Evolutionary conservation across 2,113 vertebrate genomes (phyloP), one percentile per base, ranked within the genome.

Genomic region (Tichodroma muraria): DNA sequence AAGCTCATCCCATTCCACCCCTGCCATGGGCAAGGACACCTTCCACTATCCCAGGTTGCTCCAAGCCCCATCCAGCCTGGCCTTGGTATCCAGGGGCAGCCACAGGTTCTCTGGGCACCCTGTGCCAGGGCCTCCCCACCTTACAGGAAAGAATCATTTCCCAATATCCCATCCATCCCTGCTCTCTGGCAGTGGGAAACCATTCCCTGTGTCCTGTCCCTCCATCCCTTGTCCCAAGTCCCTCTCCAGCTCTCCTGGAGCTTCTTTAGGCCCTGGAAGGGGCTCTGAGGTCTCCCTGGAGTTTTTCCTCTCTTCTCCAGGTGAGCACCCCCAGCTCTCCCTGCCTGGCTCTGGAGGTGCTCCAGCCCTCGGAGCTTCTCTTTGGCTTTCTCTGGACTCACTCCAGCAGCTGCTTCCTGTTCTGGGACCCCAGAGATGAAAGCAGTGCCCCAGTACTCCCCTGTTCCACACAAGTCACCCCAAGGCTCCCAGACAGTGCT

Each of bases 381-480:
- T 8, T 3, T 60, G 38, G 11, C n/a, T 4, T 69, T 14, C n/a
- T 75, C 28, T 82, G 69, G 24, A 6, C 53, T 45, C 11, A 0
- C 6, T 21, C 30, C 38, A 47, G 14, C 30, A 47, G 23, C 20
- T 75, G 69, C 78, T 2, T 15, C 4, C 20, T 8, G 6, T 53
- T 53, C 77, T 53, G 60, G 30, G 19, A 9, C 10, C 31, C 37
- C 60, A 38, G 60, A 30, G 53, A 2, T 68, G 61, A 24, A n/a
- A 21, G 53, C 53, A 30, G 69, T n/a, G 47, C 42, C 28, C 77
- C 60, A 28, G 33, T 4, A 2, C 37, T 30, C 7, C 45, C 5
- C 33, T 0, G 5, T n/a, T 63, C 30, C 31, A 0, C 8, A 9
- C 0, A 1, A 5, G 30, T 11, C 8, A 5, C n/a, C 24, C 45